Percentiles rank a stretch among this genome's conserved stretches.
Evolutionary conservation across 2,888 invertebrate species (phyloP).

Genomic region (Hipparchia sbordonii): DNA sequence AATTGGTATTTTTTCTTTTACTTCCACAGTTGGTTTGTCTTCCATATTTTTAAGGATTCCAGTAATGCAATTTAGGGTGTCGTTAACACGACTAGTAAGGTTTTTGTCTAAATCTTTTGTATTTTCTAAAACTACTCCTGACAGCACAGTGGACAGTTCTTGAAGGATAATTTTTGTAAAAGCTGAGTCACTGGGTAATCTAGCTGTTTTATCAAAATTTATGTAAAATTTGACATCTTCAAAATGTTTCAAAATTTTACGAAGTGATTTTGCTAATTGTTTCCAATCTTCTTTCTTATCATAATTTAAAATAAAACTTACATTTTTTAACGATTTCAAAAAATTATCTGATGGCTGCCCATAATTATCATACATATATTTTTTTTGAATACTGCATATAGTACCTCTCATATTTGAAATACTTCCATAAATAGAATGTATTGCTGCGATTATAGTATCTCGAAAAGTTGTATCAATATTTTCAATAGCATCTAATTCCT

Average conservation of each 20-base stretch:
- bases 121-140: slow-evolving; percentile 47
- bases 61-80: slow-evolving; percentile 48
- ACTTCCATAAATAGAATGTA: slow-evolving; percentile 77
- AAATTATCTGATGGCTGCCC: slow-evolving; percentile 67
- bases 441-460: slow-evolving; percentile 69
- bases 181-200: slow-evolving; percentile 69
- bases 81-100: slow-evolving; percentile 40
- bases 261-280: slow-evolving; percentile 58
- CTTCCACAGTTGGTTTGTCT: slow-evolving; percentile 59
- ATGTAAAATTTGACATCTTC: slow-evolving; percentile 78
- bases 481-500: slow-evolving; percentile 52
- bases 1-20: slow-evolving; percentile 73
- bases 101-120: slow-evolving; percentile 43
- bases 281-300: slow-evolving; percentile 53
- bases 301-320: slow-evolving; percentile 46
- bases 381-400: slow-evolving; percentile 73
- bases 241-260: slow-evolving; percentile 71
- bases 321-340: slow-evolving; percentile 62
- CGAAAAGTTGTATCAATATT: slow-evolving; percentile 53
- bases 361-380: slow-evolving; percentile 71
- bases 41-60: slow-evolving; percentile 52
- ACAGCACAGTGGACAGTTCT: slow-evolving; percentile 57
- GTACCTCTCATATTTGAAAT: slow-evolving; percentile 81
- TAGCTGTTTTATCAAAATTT: slow-evolving; percentile 75
- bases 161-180: slow-evolving; percentile 70